Evolutionary conservation across 2,888 invertebrate genomes (phyloP), one percentile per base, ranked within the genome.

Genomic region (Cosmia trapezina): DNA sequence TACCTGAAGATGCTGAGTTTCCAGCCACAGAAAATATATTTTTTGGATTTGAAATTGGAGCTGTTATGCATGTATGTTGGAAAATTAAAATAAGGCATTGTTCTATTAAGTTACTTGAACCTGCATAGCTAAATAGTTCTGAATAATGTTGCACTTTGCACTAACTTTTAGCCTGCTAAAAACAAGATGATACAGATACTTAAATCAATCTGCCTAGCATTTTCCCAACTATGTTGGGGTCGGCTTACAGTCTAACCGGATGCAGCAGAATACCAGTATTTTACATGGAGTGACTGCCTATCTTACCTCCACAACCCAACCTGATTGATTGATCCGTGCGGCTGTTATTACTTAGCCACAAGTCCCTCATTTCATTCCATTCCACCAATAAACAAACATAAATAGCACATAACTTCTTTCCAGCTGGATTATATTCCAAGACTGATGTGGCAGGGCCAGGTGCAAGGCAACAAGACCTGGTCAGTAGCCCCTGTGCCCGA

Each of bases 391-490:
- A 17, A 47, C 12, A 67, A 9, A 70, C 7, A 73, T 54, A 33
- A n/a, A 47, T 9, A 56, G 8, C 17, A 11, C n/a, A 19, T 5
- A 11, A 17, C 60, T 22, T 45, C 33, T 81, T 94, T 96, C 63
- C 91, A 99, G 99, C 94, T 99, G 91, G 99, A 99, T 94, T 98
- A 98, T 91, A 99, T 99, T 84, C 97, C 98, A 84, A 97, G 99
- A 77, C 96, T 99, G 47, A 98, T 99, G 97, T 99, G 99, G 99
- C 99, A 99, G 94, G 99, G 98, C 4, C 99, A 99, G 94, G 96
- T 99, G 22, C 96, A 97, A 85, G 99, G 99, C 1, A 97, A 97
- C 86, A 99, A 99, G 95, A 97, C 97, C 17, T 99, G 99, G 99
- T 96, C 96, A 33, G 93, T 99, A 51, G 97, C 98, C 19, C 99